phyloP scores from a whole-genome alignment of 1,140 invertebrate genomes.

The Stratiolaelaps scimitus region DNA sequence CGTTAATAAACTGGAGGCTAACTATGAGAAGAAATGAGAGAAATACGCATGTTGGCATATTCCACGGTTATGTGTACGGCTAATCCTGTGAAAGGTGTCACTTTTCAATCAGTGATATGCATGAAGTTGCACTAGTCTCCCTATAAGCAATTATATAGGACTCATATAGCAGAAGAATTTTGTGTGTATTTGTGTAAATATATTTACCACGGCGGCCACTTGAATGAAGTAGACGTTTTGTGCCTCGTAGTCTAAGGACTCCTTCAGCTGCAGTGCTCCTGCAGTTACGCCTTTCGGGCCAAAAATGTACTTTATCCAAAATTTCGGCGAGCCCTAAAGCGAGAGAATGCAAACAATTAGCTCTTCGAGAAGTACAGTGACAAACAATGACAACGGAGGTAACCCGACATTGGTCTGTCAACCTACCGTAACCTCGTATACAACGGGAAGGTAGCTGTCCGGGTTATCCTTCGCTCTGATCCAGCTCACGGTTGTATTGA shows the following conservation, averaged over 20 bases:
- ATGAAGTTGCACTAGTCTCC: too few species aligned
- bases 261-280: constrained; percentile 58
- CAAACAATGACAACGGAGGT: too few species aligned
- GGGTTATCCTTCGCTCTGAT: constrained; percentile 63
- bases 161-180: constrained; percentile 29
- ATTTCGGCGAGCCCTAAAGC: constrained; percentile 52
- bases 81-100: too few species aligned
- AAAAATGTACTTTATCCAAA: constrained; percentile 60
- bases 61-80: constrained; percentile 9
- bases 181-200: constrained; percentile 10
- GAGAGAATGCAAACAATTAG: too few species aligned
- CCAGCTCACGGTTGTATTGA: constrained; percentile 64
- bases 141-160: constrained; percentile 11
- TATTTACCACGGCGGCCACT: constrained; percentile 60
- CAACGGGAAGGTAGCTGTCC: constrained; percentile 56
- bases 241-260: constrained; percentile 65
- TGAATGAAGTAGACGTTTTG: constrained; percentile 68
- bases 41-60: too few species aligned
- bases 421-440: constrained; percentile 62
- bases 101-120: too few species aligned
- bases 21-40: too few species aligned
- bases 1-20: too few species aligned
- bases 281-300: constrained; percentile 57
- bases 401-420: constrained; percentile 29
- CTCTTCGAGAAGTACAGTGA: too few species aligned